Conservation (phyloP, 2,797 vertebrate species). For the Acropternis orthonyx region DNA sequence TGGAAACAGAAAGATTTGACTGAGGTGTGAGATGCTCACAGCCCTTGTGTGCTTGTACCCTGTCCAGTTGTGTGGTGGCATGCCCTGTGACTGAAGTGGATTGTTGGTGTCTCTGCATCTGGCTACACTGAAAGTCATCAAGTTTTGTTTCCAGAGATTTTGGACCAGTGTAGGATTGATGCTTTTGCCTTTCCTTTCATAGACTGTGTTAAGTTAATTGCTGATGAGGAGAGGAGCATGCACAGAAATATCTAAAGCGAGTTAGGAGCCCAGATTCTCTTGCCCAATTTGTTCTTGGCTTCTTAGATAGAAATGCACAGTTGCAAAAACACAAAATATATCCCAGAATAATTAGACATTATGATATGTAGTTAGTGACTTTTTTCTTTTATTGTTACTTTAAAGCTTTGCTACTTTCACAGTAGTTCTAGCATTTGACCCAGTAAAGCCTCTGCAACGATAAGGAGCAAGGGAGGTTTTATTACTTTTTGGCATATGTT, state of each 20-base stretch:
- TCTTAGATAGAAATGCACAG: background rate
- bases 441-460: background rate
- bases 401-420: background rate
- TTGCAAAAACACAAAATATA: background rate
- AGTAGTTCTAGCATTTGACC: background rate
- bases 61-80: accelerated
- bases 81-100: background rate
- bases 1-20: background rate
- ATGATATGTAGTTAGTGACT: background rate
- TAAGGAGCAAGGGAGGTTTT: background rate
- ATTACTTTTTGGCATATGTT: background rate
- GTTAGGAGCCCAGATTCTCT: background rate
- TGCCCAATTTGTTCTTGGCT: background rate
- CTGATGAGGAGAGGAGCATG: background rate
- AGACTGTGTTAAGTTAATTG: background rate
- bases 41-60: accelerated
- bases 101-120: background rate
- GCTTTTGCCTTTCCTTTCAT: background rate
- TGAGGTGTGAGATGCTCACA: accelerated
- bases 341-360: background rate
- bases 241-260: background rate
- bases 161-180: background rate
- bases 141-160: background rate
- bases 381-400: background rate
- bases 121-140: background rate